Percentiles rank a stretch among this genome's conserved stretches.
Conservation (phyloP, 2,797 vertebrate species). For the Hippopotamyrus pictus region DNA sequence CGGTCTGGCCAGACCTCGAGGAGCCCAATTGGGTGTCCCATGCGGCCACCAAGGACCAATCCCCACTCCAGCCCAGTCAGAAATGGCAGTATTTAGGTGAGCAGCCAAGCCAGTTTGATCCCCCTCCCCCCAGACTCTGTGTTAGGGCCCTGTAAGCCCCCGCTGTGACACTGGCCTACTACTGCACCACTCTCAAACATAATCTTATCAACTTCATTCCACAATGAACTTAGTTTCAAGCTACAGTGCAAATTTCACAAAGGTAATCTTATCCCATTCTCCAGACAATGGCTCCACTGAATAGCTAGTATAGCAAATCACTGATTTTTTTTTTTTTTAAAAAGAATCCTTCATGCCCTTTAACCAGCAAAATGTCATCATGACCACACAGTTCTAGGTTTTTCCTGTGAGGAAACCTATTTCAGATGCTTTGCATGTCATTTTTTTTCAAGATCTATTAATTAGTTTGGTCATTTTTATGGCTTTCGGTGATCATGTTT, state of each 20-base stretch:
- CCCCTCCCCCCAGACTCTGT: constrained; percentile 59
- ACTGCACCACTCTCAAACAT: neutral
- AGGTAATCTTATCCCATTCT: constrained; percentile 6
- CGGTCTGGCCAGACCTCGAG: constrained; percentile 59
- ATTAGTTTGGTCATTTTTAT: neutral
- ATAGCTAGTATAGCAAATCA: neutral
- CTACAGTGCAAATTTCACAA: constrained; percentile 5
- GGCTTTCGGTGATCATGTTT: neutral
- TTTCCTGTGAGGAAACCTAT: neutral
- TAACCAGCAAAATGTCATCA: neutral
- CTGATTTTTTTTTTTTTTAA: too few species aligned
- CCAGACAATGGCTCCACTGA: neutral
- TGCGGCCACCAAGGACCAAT: constrained; percentile 51
- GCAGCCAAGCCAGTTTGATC: constrained; percentile 45
- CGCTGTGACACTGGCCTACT: constrained; percentile 11
- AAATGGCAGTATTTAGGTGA: constrained; percentile 42
- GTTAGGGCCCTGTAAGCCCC: constrained; percentile 70
- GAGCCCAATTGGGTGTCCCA: constrained; percentile 56
- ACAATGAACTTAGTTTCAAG: neutral
- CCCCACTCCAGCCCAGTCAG: constrained; percentile 62
- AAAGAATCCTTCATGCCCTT: neutral
- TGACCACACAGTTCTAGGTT: neutral
- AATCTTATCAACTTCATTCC: neutral
- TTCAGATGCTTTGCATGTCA: neutral
- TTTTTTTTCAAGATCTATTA: neutral